A percentile compares a stretch with the other conserved stretches of the same genome.
These are phyloP conservation scores for Struthidea cinerea DNA, from an alignment of 2,113 vertebrate genomes.

Conservation along the genomic window DNA sequence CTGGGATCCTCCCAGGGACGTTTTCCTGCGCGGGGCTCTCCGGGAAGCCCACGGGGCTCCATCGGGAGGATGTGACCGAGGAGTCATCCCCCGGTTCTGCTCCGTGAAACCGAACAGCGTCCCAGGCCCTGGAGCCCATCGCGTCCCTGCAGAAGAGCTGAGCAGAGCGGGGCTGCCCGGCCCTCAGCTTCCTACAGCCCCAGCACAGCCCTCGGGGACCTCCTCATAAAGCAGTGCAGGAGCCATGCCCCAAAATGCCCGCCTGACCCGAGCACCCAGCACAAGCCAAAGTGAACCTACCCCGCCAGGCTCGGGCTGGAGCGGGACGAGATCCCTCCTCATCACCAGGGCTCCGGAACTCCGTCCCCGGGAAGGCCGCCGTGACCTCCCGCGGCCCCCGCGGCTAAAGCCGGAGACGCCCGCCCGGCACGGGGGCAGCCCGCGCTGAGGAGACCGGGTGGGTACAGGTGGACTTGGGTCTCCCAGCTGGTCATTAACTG, in stretches of 20 bases:
- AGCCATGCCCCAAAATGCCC: not conserved
- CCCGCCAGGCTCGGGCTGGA: rapidly evolving
- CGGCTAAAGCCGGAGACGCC: not conserved
- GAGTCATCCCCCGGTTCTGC: not conserved
- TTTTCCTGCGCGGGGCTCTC: not conserved
- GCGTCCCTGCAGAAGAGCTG: not conserved
- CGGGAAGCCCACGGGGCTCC: not conserved
- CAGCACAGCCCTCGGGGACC: rapidly evolving
- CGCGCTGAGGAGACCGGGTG: rapidly evolving
- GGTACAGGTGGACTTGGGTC: rapidly evolving
- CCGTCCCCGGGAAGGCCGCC: rapidly evolving
- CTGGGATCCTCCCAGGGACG: too few species aligned
- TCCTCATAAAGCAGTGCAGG: rapidly evolving
- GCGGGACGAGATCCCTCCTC: not conserved
- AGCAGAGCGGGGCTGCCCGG: not conserved
- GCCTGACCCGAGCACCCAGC: rapidly evolving
- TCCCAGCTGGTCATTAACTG: not conserved
- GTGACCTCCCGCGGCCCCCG: not conserved
- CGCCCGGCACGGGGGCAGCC: rapidly evolving
- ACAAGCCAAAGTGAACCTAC: rapidly evolving
- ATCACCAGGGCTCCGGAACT: rapidly evolving
- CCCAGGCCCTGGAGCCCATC: not conserved
- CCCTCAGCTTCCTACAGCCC: rapidly evolving
- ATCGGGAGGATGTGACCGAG: not conserved
- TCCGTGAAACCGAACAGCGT: not conserved